Evolutionary conservation across 92 coral and sea anemone species (phyloP).

Genomic region (Micromussa lordhowensis): DNA sequence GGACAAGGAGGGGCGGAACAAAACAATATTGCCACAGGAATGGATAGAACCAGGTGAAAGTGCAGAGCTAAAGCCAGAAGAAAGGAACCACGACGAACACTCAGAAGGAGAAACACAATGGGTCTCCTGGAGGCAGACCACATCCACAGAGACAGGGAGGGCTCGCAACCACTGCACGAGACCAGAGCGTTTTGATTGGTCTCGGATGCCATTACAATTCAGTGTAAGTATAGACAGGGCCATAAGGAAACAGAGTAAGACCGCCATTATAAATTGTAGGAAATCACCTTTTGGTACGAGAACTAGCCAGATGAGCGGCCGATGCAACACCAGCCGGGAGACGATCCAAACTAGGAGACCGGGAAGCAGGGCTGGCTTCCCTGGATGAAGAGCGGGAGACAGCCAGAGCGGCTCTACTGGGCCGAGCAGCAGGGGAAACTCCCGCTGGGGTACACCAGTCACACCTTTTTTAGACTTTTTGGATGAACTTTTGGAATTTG

Average conservation of each 20-base stretch:
- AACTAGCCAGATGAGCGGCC: not conserved
- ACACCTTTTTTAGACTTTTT: no score
- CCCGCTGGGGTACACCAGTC: no score
- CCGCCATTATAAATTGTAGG: not conserved
- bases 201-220: not conserved
- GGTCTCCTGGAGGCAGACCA: not conserved
- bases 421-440: no score
- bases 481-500: no score
- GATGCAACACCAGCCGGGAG: not conserved
- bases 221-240: not conserved
- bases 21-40: not conserved
- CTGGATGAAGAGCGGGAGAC: no score
- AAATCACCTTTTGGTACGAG: no score
- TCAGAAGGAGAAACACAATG: not conserved
- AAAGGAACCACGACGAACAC: not conserved
- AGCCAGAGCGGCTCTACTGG: no score
- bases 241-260: not conserved
- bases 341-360: no score
- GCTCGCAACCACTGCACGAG: not conserved
- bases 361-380: no score
- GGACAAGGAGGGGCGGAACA: not conserved
- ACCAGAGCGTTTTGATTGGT: not conserved
- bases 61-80: no score
- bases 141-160: not conserved
- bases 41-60: not conserved